These are phyloP conservation scores for Chrysolina oricalcia DNA, from an alignment of 2,888 invertebrate species.

Conservation along the genomic window DNA sequence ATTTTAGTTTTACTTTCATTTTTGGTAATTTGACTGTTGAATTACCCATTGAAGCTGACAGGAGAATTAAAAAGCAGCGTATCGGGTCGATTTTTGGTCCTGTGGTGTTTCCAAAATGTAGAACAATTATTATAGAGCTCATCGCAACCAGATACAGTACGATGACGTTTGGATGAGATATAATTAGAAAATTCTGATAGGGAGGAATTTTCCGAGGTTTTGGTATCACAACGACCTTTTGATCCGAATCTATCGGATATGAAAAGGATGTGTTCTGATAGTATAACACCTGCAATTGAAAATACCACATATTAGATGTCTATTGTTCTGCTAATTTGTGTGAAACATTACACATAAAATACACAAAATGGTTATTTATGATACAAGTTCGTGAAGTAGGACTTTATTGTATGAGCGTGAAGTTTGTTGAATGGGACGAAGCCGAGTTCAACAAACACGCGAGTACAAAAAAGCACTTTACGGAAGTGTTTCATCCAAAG, in stretches of 20 bases:
- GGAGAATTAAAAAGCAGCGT: slow-evolving; percentile 12
- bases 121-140: not conserved
- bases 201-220: slow-evolving; percentile 28
- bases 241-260: slow-evolving; percentile 35
- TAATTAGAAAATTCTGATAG: slow-evolving; percentile 32
- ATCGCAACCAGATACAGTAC: slow-evolving; percentile 11
- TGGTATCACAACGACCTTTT: slow-evolving; percentile 39
- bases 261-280: slow-evolving; percentile 30
- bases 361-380: no score
- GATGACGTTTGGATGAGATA: slow-evolving; percentile 19
- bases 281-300: slow-evolving; percentile 23
- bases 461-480: no score
- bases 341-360: no score
- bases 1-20: slow-evolving; percentile 26
- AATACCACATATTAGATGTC: not conserved
- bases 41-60: not conserved
- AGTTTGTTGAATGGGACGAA: no score
- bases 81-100: slow-evolving; percentile 1
- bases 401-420: no score
- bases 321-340: not conserved
- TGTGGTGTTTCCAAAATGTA: not conserved
- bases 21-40: slow-evolving; percentile 8
- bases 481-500: no score
- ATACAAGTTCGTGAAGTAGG: no score
- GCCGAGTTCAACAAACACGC: no score